phyloP scores from a whole-genome alignment of 2,888 invertebrate species.

The Imbricaverruca yamaguchii region DNA sequence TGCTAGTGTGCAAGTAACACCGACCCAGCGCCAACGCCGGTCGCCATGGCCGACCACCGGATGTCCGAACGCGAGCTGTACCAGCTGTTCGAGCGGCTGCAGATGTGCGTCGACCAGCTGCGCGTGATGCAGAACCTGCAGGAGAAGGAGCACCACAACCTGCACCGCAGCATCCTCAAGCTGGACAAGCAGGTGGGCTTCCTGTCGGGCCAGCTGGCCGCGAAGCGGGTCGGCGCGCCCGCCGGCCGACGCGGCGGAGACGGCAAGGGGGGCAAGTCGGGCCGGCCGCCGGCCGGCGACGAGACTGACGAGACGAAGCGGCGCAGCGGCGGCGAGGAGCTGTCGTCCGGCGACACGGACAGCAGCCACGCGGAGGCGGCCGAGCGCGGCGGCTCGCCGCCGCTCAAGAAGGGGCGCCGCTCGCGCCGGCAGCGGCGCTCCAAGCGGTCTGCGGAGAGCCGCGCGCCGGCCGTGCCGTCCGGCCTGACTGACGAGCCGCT shows the following conservation, averaged over 20 bases:
- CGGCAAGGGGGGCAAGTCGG: not conserved
- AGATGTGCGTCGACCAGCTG: constrained; percentile 8
- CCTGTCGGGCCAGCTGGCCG: not conserved
- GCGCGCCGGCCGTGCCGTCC: not conserved
- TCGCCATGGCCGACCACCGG: not conserved
- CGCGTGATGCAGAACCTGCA: constrained; percentile 9
- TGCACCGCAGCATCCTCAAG: not conserved
- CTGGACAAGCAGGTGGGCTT: constrained; percentile 4
- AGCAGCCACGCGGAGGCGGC: constrained; percentile 6
- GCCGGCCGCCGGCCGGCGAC: not conserved
- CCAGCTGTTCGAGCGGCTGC: constrained; percentile 16
- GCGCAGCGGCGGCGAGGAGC: constrained; percentile 2
- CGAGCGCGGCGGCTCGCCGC: not conserved
- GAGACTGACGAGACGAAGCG: not conserved
- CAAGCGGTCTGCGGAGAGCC: not conserved
- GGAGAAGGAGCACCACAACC: not conserved
- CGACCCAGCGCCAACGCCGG: not conserved
- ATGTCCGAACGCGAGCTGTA: not conserved
- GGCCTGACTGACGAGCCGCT: not conserved
- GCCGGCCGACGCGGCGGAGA: too few species aligned
- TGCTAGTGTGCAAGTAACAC: not conserved
- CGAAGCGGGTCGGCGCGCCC: too few species aligned
- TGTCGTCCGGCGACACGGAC: constrained; percentile 4
- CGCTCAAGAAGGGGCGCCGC: constrained; percentile 2
- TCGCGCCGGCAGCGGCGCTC: constrained; percentile 4